Evolutionary conservation across 2,797 vertebrate genomes (phyloP).

Genomic region (Arremon aurantiirostris): DNA sequence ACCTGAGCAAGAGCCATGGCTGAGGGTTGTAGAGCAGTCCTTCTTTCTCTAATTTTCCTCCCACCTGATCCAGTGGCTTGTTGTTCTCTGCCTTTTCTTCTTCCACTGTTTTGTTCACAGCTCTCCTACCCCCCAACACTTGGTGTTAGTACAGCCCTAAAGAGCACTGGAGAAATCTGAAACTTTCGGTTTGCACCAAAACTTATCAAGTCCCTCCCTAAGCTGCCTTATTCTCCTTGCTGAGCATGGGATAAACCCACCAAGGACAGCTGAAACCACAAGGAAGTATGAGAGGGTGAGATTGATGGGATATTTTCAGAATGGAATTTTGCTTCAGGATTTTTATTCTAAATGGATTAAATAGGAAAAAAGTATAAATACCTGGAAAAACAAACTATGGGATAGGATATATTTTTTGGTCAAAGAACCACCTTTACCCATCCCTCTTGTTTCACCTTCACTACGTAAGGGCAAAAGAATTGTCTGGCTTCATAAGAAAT

Average conservation of each 20-base stretch:
- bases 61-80: neutral
- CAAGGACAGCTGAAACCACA: neutral
- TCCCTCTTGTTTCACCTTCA: neutral
- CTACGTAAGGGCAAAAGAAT: neutral
- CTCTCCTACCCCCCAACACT: neutral
- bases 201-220: neutral
- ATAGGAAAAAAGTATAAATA: neutral
- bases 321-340: neutral
- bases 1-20: neutral
- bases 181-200: neutral
- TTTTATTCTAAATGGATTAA: neutral
- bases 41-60: neutral
- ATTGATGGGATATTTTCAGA: neutral
- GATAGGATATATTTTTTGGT: neutral
- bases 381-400: neutral
- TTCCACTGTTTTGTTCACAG: neutral
- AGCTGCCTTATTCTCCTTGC: neutral
- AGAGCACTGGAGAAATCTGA: neutral
- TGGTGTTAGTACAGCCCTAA: neutral
- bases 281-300: neutral
- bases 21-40: neutral
- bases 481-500: neutral
- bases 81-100: neutral
- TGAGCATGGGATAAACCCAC: neutral
- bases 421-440: neutral